Conservation (phyloP, 2,797 vertebrate species). For the Coccyzus lansbergi region DNA sequence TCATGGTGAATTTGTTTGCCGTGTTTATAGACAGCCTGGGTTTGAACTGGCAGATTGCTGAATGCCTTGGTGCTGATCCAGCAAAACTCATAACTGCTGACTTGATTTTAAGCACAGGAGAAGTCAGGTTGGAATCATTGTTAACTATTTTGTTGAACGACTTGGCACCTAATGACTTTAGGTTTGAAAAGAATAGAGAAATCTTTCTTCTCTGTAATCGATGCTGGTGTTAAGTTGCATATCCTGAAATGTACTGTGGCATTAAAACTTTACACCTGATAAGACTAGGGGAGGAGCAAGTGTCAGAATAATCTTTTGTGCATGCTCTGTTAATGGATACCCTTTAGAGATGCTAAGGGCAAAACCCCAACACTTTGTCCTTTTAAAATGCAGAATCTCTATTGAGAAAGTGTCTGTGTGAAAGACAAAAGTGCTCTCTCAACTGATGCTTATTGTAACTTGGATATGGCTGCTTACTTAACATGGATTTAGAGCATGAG, state of each 20-base stretch:
- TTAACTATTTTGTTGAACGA: conserved; percentile 30
- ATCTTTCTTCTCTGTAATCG: conserved; percentile 19
- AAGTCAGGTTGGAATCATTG: background rate
- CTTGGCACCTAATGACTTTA: conserved; percentile 21
- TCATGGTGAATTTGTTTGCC: conserved; percentile 31
- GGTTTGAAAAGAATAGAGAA: conserved; percentile 33
- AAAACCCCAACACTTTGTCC: conserved; percentile 4
- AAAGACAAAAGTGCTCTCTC: background rate
- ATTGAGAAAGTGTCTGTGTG: background rate
- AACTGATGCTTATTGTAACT: background rate
- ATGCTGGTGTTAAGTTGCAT: background rate
- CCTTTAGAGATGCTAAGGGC: background rate
- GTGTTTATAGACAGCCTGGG: background rate
- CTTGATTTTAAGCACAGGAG: conserved; percentile 12
- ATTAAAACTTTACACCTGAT: background rate
- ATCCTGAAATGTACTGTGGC: background rate
- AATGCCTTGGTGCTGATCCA: conserved; percentile 5
- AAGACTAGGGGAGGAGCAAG: background rate
- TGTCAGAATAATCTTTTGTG: conserved; percentile 20
- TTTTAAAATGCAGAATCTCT: conserved; percentile 1
- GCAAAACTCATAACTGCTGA: background rate
- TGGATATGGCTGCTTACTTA: background rate
- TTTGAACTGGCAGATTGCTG: conserved; percentile 27
- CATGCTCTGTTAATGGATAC: background rate
- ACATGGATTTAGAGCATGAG: background rate